Evolutionary conservation across 2,113 vertebrate species (phyloP), one percentile per base, ranked within the genome.

Genomic region (Siphamia tubifer): DNA sequence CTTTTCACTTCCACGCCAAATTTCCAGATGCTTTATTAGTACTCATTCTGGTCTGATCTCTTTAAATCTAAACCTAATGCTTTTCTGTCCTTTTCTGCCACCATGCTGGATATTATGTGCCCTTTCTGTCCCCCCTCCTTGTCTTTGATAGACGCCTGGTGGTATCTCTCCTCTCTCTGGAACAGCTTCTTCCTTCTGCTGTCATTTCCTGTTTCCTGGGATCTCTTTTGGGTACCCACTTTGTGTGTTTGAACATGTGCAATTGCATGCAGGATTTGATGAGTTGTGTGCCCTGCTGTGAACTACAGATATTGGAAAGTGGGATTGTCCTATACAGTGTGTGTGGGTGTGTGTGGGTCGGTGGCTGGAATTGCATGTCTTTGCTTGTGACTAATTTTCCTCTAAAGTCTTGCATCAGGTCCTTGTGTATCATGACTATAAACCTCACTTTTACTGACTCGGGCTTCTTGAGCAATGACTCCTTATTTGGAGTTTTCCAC

Each of bases 191-290:
- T 91, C 85, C 88, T 83, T 88, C 88, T 87, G 85, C 87, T 87
- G 86, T 89, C 75, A 85, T 89, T 91, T 92, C 89, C 90, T 84
- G 87, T 88, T 85, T 87, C 89, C 86, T 83, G 82, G 88, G 85
- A 89, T 81, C 84, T 88, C 75, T 90, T 60, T 89, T 77, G 79
- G 92, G 92, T 92, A 92, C 71, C 69, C 55, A 10, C 48, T 77
- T 3, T 79, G 57, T 79, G 63, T 56, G 47, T 73, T 31, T 28
- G 39, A 8, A 39, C 27, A 28, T 28, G 15, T 53, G n/a, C 1
- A 30, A 30, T n/a, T 62, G 64, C 5, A 17, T 66, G 63, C 10
- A 16, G 44, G 62, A 20, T 32, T 56, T 25, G 1, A 1, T 58
- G 8, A 12, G 11, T 1, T 17, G 24, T 64, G 21, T 51, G 30